phyloP scores from a whole-genome alignment of 1,140 invertebrate genomes.

The Halictus rubicundus region DNA sequence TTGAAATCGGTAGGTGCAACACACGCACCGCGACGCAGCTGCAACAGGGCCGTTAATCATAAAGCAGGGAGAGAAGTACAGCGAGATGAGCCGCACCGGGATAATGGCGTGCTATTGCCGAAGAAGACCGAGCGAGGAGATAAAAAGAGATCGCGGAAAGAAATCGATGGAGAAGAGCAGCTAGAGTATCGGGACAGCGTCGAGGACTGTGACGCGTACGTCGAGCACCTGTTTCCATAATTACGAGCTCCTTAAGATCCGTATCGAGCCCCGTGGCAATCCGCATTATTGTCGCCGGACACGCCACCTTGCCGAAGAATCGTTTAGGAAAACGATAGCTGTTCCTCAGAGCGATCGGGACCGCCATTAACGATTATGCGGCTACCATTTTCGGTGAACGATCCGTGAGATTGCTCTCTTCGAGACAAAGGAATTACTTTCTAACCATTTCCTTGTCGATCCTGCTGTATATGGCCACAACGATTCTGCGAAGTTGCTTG shows the following conservation, averaged over 20 bases:
- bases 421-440: too few species aligned
- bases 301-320: slow-evolving; percentile 33
- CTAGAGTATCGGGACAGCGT: slow-evolving; percentile 13
- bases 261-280: slow-evolving; percentile 49
- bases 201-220: slow-evolving; percentile 61
- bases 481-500: too few species aligned
- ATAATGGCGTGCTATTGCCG: slow-evolving; percentile 34
- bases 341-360: background rate
- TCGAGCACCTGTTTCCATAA: slow-evolving; percentile 73
- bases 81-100: slow-evolving; percentile 26
- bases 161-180: background rate
- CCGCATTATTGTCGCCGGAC: slow-evolving; percentile 41
- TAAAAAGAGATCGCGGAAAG: background rate
- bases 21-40: slow-evolving; percentile 52
- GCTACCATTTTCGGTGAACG: slow-evolving; percentile 50
- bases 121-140: slow-evolving; percentile 2
- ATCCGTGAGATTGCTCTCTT: too few species aligned
- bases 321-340: slow-evolving; percentile 51
- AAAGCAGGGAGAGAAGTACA: slow-evolving; percentile 12
- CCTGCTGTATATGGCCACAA: too few species aligned
- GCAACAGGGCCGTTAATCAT: slow-evolving; percentile 58
- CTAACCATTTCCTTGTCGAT: too few species aligned
- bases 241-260: slow-evolving; percentile 62
- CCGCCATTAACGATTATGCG: slow-evolving; percentile 56
- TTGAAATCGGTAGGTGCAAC: slow-evolving; percentile 48